Percentiles rank a stretch among this genome's conserved stretches.
phyloP scores from a whole-genome alignment of 2,888 invertebrate species.

The Polia nebulosa region DNA sequence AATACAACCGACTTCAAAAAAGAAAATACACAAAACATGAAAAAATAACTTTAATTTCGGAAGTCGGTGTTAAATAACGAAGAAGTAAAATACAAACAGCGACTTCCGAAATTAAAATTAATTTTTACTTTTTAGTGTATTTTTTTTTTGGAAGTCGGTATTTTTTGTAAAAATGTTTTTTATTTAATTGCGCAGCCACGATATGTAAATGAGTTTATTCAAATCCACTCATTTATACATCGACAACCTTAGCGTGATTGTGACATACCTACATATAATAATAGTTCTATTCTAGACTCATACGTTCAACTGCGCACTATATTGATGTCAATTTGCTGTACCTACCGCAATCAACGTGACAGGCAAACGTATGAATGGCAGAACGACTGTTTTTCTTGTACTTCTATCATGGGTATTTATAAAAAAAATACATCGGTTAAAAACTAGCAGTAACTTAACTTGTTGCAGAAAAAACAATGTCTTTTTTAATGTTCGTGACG shows the following conservation, averaged over 20 bases:
- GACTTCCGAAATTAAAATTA: too few species aligned
- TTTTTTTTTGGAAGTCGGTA: too few species aligned
- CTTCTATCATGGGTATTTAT: neutral
- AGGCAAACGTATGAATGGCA: conserved; percentile 19
- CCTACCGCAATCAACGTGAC: conserved; percentile 26
- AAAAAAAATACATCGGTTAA: neutral
- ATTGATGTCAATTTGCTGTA: conserved; percentile 58
- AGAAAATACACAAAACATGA: too few species aligned
- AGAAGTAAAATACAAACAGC: too few species aligned
- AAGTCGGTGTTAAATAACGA: too few species aligned
- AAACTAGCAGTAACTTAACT: neutral
- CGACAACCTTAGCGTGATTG: conserved; percentile 25
- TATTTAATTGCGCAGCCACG: too few species aligned
- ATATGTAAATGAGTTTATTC: conserved; percentile 7
- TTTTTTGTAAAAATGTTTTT: too few species aligned
- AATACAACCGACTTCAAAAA: too few species aligned
- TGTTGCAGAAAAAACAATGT: neutral
- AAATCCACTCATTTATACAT: neutral
- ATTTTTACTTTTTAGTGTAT: too few species aligned
- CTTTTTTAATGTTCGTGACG: neutral
- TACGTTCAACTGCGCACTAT: conserved; percentile 58
- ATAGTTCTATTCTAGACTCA: conserved; percentile 21
- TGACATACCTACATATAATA: conserved; percentile 22
- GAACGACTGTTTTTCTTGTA: conserved; percentile 1
- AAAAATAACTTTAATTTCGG: too few species aligned